Evolutionary conservation across 2,797 vertebrate genomes (phyloP).

Genomic region (Smutsia temminckii): DNA sequence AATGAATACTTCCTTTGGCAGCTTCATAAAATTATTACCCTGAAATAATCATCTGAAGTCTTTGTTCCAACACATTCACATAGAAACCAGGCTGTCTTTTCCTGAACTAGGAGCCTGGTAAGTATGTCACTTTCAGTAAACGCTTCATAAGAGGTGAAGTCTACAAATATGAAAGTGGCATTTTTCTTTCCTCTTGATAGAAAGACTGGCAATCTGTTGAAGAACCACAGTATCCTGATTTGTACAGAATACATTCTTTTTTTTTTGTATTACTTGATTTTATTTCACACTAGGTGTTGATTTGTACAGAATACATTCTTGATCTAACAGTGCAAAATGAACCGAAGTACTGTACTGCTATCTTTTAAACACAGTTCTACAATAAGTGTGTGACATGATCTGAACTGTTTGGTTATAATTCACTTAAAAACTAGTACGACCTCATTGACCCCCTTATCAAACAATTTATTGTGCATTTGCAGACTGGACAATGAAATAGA

Average conservation of each 20-base stretch:
- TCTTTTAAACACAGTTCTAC: constrained; percentile 66
- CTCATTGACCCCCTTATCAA: constrained; percentile 88
- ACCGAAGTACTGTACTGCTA: constrained; percentile 32
- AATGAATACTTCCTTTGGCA: constrained; percentile 54
- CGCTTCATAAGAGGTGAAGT: neutral
- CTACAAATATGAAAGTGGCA: constrained; percentile 11
- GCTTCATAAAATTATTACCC: constrained; percentile 63
- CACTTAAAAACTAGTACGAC: constrained; percentile 87
- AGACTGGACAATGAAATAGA: constrained; percentile 86
- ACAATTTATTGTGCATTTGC: constrained; percentile 88
- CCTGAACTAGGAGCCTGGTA: neutral
- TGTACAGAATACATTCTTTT: constrained; percentile 36
- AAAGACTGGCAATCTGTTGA: constrained; percentile 40
- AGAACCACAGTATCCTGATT: constrained; percentile 59
- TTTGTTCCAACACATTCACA: constrained; percentile 25
- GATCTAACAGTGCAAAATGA: constrained; percentile 38
- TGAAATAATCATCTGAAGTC: constrained; percentile 53
- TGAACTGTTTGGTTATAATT: constrained; percentile 82
- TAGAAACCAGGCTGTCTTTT: neutral
- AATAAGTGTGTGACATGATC: constrained; percentile 80
- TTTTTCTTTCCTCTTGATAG: neutral
- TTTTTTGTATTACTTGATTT: too few species aligned
- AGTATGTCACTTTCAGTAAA: constrained; percentile 47
- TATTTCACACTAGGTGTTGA: neutral
- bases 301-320: constrained; percentile 48